phyloP scores from a whole-genome alignment of 2,888 invertebrate species.

The Epinotia bilunana region DNA sequence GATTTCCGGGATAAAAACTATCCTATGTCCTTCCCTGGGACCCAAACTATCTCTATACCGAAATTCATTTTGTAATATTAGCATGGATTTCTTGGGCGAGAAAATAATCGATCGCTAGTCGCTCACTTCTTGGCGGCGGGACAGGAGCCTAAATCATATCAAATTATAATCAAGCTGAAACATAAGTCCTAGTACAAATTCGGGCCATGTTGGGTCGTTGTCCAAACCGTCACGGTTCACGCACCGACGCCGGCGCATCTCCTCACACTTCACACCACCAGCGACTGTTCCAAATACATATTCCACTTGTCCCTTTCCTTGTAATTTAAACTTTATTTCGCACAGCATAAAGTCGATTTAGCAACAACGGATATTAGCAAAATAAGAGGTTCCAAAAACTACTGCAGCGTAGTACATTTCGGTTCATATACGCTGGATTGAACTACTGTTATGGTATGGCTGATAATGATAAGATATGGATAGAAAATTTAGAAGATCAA shows the following conservation, averaged over 20 bases:
- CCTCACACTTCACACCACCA: slow-evolving; percentile 20
- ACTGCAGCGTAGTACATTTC: slow-evolving; percentile 8
- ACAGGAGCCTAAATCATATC: neutral
- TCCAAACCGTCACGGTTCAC: slow-evolving; percentile 55
- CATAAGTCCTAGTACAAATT: slow-evolving; percentile 32
- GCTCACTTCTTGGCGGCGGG: too few relatives aligned
- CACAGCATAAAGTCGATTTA: neutral
- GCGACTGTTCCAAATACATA: slow-evolving; percentile 11
- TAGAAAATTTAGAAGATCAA: slow-evolving; percentile 4
- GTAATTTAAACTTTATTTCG: neutral
- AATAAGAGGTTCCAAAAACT: slow-evolving; percentile 6
- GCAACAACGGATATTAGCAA: neutral
- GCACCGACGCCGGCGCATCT: slow-evolving; percentile 47
- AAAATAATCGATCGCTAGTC: too few relatives aligned
- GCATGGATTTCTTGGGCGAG: too few relatives aligned
- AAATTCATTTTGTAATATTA: too few relatives aligned
- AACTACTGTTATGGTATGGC: slow-evolving; percentile 5
- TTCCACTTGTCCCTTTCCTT: neutral
- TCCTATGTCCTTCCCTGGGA: too few relatives aligned
- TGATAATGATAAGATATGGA: slow-evolving; percentile 10
- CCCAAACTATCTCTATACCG: too few relatives aligned
- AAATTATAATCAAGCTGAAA: slow-evolving; percentile 12
- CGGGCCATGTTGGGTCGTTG: slow-evolving; percentile 49
- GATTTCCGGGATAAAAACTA: too few relatives aligned
- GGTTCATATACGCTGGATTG: neutral